Conservation (phyloP, 2,888 invertebrate species). For the Sminthurinus aureus region DNA sequence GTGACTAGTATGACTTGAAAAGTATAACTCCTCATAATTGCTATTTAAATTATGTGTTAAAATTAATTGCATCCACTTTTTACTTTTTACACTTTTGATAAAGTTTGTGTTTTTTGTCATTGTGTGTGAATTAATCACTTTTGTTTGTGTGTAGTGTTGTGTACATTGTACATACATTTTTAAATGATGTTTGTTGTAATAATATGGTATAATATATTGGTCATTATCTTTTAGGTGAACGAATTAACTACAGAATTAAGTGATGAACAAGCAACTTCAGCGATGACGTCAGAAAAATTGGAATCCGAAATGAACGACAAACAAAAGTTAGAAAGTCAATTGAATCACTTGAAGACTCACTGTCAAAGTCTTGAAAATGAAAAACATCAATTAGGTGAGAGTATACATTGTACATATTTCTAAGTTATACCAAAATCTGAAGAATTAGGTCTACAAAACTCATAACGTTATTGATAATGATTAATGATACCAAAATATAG, state of each 20-base stretch:
- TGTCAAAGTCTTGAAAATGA: slow-evolving; percentile 56
- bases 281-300: slow-evolving; percentile 84
- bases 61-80: too few relatives aligned
- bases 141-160: neutral
- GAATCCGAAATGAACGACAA: slow-evolving; percentile 88
- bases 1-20: too few relatives aligned
- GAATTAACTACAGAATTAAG: slow-evolving; percentile 91
- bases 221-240: slow-evolving; percentile 73
- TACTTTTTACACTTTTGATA: too few relatives aligned
- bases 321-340: slow-evolving; percentile 64
- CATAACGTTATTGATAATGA: too few relatives aligned
- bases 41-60: too few relatives aligned
- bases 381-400: slow-evolving; percentile 54
- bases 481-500: too few relatives aligned
- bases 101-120: neutral
- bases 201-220: too few relatives aligned
- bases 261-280: slow-evolving; percentile 90
- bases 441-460: too few relatives aligned
- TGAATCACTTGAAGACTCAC: slow-evolving; percentile 50
- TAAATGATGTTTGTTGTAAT: too few relatives aligned
- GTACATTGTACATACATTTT: too few relatives aligned
- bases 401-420: neutral
- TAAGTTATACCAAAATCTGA: too few relatives aligned
- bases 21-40: too few relatives aligned
- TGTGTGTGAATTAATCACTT: neutral